Percentiles rank a stretch among this genome's conserved stretches.
Conservation (phyloP, 2,888 invertebrate genomes). For the Cylindroiulus punctatus region DNA sequence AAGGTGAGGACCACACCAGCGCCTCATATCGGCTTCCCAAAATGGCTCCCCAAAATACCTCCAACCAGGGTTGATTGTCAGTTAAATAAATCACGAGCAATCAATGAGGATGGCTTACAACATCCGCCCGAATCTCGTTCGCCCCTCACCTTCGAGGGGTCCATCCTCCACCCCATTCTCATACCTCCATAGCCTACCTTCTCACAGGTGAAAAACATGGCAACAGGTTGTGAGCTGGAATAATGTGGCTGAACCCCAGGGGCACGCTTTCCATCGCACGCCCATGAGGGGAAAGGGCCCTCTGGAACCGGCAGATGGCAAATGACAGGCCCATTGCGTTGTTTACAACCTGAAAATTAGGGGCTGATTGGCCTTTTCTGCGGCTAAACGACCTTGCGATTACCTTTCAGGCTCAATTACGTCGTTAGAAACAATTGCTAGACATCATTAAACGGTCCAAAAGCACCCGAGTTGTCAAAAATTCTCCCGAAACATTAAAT, state of each 20-base stretch:
- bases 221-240: slow-evolving; percentile 18
- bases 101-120: not conserved
- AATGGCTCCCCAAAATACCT: too few relatives aligned
- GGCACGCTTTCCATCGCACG: slow-evolving; percentile 18
- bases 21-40: too few relatives aligned
- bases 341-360: not conserved
- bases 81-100: not conserved
- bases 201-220: not conserved
- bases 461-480: too few relatives aligned
- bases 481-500: too few relatives aligned
- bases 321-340: slow-evolving; percentile 9
- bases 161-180: not conserved
- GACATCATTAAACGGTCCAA: too few relatives aligned
- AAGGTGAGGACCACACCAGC: too few relatives aligned
- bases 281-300: slow-evolving; percentile 2
- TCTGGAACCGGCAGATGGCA: not conserved
- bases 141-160: not conserved
- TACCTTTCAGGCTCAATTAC: not conserved
- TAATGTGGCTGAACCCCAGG: not conserved
- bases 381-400: not conserved
- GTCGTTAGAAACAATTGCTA: not conserved
- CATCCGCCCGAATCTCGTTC: not conserved
- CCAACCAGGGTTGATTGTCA: too few relatives aligned
- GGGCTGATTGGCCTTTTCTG: not conserved
- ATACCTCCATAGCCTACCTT: too few relatives aligned